Evolutionary conservation across 2,113 vertebrate genomes (phyloP).

Genomic region (Thunnus thynnus): DNA sequence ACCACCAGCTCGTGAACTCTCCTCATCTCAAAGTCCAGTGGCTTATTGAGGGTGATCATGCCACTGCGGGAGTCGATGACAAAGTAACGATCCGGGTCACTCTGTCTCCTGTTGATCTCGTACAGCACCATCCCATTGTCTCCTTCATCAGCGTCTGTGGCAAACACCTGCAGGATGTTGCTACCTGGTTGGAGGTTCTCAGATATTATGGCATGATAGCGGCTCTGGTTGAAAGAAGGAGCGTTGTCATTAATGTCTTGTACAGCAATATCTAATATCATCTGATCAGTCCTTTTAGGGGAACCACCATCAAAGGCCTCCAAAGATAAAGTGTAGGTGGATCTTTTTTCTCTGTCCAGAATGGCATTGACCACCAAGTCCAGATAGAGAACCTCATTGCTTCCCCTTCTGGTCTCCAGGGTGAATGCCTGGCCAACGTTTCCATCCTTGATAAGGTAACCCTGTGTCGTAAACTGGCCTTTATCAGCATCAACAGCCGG

Average conservation of each 20-base stretch:
- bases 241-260: constrained; percentile 98
- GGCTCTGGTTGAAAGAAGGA: constrained; percentile 97
- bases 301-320: constrained; percentile 97
- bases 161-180: constrained; percentile 95
- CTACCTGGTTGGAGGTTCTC: constrained; percentile 94
- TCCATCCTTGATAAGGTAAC: constrained; percentile 92
- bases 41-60: constrained; percentile 93
- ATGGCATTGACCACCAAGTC: constrained; percentile 91
- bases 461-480: constrained; percentile 91
- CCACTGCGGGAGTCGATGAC: constrained; percentile 91
- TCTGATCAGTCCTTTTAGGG: constrained; percentile 90
- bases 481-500: constrained; percentile 93
- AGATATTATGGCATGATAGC: constrained; percentile 95
- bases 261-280: constrained; percentile 90
- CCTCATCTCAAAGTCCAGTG: constrained; percentile 93
- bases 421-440: constrained; percentile 92
- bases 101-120: constrained; percentile 96
- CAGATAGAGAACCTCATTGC: constrained; percentile 89
- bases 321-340: constrained; percentile 89
- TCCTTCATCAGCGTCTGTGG: constrained; percentile 92
- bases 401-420: constrained; percentile 91
- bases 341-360: constrained; percentile 92
- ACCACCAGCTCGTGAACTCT: constrained; percentile 97
- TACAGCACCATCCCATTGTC: constrained; percentile 94
- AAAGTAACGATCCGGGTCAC: constrained; percentile 94